Evolutionary conservation across 2,888 invertebrate genomes (phyloP).

Genomic region (Andrena camellia): DNA sequence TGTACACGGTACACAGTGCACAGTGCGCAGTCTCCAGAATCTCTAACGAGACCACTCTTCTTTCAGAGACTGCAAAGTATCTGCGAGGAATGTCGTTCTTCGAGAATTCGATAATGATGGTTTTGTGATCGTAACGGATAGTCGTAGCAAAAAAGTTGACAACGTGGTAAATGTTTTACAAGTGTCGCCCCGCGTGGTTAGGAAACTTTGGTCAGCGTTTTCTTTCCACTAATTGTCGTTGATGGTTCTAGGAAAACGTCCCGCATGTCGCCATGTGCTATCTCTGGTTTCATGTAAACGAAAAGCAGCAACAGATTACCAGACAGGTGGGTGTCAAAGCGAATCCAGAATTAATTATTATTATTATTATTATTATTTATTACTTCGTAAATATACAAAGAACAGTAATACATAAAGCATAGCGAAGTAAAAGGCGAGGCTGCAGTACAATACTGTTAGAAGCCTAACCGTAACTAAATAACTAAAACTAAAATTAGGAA

Average conservation of each 20-base stretch:
- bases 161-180: conserved; percentile 84
- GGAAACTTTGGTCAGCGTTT: not conserved
- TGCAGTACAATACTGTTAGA: no score
- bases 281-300: conserved; percentile 83
- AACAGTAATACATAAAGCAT: no score
- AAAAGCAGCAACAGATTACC: conserved; percentile 71
- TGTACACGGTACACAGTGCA: no score
- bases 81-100: conserved; percentile 83
- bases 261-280: conserved; percentile 85
- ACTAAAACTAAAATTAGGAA: no score
- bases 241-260: conserved; percentile 81
- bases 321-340: conserved; percentile 76
- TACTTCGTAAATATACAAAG: not conserved
- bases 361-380: not conserved
- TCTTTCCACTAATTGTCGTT: not conserved
- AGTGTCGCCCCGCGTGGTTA: not conserved
- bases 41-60: not conserved
- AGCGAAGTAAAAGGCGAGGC: no score
- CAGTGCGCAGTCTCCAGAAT: no score
- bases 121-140: conserved; percentile 86
- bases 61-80: conserved; percentile 83
- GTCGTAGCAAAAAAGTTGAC: conserved; percentile 84
- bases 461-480: no score
- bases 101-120: conserved; percentile 85
- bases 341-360: conserved; percentile 7